Conservation (phyloP, 1,140 invertebrate genomes). For the Ceratina australensis region DNA sequence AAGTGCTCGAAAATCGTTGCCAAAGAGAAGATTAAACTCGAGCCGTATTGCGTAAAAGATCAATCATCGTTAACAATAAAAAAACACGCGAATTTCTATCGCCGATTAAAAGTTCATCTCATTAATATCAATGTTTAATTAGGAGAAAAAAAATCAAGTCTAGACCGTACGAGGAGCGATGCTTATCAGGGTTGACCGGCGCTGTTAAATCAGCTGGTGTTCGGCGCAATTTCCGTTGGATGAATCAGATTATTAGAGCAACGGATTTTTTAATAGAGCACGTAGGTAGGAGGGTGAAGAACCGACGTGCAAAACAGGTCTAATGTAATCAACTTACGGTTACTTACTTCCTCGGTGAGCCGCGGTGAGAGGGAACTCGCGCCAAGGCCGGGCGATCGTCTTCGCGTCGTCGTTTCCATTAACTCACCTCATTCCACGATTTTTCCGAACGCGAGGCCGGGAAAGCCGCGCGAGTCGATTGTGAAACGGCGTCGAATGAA, state of each 20-base stretch:
- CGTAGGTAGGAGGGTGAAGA: not conserved
- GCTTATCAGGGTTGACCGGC: not conserved
- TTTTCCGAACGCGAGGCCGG: constrained; percentile 21
- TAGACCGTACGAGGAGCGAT: too few relatives aligned
- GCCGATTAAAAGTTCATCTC: too few relatives aligned
- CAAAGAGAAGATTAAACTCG: not conserved
- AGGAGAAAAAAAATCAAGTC: too few relatives aligned
- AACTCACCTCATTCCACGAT: constrained; percentile 22
- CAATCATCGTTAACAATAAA: too few relatives aligned
- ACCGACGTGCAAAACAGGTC: not conserved
- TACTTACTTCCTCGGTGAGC: constrained; percentile 36
- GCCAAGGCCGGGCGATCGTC: constrained; percentile 37
- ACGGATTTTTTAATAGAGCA: too few relatives aligned
- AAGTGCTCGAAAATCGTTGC: not conserved
- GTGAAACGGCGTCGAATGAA: constrained; percentile 22
- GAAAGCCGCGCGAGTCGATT: constrained; percentile 22
- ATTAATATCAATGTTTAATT: too few relatives aligned
- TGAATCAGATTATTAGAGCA: too few relatives aligned
- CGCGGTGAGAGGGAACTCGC: constrained; percentile 40
- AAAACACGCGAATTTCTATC: too few relatives aligned
- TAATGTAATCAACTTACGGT: not conserved
- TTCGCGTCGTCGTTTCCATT: constrained; percentile 18
- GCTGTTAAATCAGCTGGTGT: not conserved
- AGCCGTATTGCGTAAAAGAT: too few relatives aligned
- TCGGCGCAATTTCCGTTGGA: not conserved